phyloP scores from a whole-genome alignment of 2,888 invertebrate species.

The Dromius quadrimaculatus region DNA sequence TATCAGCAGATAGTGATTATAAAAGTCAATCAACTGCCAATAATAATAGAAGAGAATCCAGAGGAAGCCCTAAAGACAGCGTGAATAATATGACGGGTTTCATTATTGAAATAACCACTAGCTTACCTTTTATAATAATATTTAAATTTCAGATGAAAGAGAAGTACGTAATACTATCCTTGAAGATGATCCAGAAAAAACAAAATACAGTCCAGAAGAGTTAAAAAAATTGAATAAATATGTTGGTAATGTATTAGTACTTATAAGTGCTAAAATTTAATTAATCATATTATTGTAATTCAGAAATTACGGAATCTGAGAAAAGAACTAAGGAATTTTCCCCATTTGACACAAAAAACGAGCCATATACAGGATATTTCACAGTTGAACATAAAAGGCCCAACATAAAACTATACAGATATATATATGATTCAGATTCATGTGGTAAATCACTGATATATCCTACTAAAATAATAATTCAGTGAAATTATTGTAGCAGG shows the following conservation, averaged over 20 bases:
- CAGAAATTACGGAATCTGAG: constrained; percentile 3
- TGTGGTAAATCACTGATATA: constrained; percentile 15
- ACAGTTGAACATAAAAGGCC: constrained; percentile 3
- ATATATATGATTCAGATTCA: neutral
- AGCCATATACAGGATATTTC: constrained; percentile 1
- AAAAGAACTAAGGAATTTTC: constrained; percentile 1
- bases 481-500: too few relatives aligned
- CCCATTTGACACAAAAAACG: neutral
- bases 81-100: too few relatives aligned
- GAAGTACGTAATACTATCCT: too few relatives aligned
- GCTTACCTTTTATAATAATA: too few relatives aligned
- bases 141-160: too few relatives aligned
- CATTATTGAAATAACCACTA: too few relatives aligned
- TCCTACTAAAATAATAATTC: neutral
- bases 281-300: too few relatives aligned
- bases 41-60: too few relatives aligned
- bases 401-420: neutral
- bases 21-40: too few relatives aligned
- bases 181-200: too few relatives aligned
- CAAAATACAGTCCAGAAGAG: neutral
- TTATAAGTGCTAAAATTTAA: neutral
- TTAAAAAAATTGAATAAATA: constrained; percentile 25
- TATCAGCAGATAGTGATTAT: too few relatives aligned
- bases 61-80: too few relatives aligned
- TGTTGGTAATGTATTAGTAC: constrained; percentile 15